Conservation (phyloP, 2,113 vertebrate species). For the Coptodon rendalli region DNA sequence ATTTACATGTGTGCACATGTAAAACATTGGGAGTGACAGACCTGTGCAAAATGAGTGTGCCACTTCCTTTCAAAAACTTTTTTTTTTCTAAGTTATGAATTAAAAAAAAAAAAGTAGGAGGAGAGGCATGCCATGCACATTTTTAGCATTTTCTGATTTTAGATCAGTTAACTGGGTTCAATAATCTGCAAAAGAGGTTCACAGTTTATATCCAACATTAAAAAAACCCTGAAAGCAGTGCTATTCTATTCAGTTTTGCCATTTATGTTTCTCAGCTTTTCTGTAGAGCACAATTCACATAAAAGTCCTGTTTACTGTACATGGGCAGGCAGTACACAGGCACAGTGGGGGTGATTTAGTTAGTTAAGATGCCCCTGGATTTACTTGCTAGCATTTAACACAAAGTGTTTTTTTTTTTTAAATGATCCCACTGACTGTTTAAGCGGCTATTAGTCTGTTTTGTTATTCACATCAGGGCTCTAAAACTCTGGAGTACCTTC, state of each 20-base stretch:
- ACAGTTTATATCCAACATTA: not conserved
- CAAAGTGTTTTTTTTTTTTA: not conserved
- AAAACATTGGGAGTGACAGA: not conserved
- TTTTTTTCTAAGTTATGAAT: not conserved
- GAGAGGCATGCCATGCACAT: not conserved
- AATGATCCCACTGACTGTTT: not conserved
- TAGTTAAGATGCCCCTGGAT: not conserved
- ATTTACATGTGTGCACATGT: not conserved
- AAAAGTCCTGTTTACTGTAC: not conserved
- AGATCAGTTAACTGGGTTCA: not conserved
- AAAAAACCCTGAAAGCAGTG: accelerated
- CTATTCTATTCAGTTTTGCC: not conserved
- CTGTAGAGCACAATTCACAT: not conserved
- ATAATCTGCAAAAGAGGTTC: not conserved
- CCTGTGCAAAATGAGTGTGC: not conserved
- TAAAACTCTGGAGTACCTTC: not conserved
- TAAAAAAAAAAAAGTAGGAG: not conserved
- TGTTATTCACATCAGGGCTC: not conserved
- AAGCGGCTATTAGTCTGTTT: not conserved
- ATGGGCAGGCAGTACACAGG: not conserved
- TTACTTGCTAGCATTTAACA: not conserved
- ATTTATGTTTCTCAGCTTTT: not conserved
- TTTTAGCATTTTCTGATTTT: not conserved
- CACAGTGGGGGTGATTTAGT: not conserved
- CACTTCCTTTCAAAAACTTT: not conserved